These are phyloP conservation scores for Ormyrus pomaceus DNA, from an alignment of 2,888 invertebrate genomes.

Conservation along the genomic window DNA sequence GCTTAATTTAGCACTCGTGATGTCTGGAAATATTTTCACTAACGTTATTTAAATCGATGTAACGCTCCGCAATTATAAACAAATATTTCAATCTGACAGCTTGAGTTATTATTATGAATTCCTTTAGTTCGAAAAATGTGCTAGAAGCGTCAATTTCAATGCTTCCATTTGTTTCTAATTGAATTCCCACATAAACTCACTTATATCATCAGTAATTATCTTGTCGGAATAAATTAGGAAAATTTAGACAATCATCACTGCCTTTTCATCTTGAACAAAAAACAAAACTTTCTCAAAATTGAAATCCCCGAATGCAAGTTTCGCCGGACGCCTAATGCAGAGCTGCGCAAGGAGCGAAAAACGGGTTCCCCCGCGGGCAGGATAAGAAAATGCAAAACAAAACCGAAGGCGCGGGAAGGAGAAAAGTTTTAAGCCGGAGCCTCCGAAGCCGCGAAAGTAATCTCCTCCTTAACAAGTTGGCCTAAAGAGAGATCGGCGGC, in stretches of 20 bases:
- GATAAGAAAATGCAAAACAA: neutral
- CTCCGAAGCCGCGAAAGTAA: constrained; percentile 39
- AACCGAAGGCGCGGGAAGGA: neutral
- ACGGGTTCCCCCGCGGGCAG: too few species aligned
- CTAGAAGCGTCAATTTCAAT: neutral
- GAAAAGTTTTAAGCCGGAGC: constrained; percentile 21
- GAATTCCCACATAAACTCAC: constrained; percentile 18
- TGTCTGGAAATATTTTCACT: too few species aligned
- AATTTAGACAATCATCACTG: too few species aligned
- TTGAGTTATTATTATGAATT: neutral
- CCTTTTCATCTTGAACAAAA: too few species aligned
- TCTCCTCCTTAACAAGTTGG: constrained; percentile 43
- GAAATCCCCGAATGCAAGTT: too few species aligned
- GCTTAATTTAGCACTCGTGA: neutral
- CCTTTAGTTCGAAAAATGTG: neutral
- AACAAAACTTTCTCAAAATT: too few species aligned
- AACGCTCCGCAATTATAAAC: neutral
- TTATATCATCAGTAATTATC: neutral
- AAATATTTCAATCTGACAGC: constrained; percentile 8
- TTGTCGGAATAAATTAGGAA: too few species aligned
- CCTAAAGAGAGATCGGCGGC: constrained; percentile 6
- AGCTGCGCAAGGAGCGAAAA: neutral
- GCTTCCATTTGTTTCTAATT: constrained; percentile 20
- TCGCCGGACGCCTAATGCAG: neutral
- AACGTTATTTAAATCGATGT: neutral